Base-by-base conservation (phyloP, 2,888 invertebrate species). In the Amiota mariae region DNA sequence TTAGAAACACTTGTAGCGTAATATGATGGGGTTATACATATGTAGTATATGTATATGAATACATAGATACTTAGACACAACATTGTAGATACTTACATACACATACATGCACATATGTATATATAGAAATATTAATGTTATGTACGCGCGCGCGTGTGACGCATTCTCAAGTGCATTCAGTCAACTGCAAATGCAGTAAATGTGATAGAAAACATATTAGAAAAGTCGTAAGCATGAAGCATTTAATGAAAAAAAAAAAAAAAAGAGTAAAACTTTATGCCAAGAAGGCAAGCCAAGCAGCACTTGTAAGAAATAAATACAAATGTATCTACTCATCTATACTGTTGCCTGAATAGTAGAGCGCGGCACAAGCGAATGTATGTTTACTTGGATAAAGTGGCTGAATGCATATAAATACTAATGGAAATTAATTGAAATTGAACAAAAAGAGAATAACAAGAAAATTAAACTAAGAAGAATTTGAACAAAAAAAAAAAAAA, bases 1-100 rank as follows among this genome's bases (percentile, higher is more conserved):
- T 48, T 48, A 67, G 71, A 36, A 68, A 72, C 66, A 63, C 66
- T 66, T 66, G 66, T 66, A 18, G 66, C 48, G 18, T 6, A 59
- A 59, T 59, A 24, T 59, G 18, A 20, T 59, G 59, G 59, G 59
- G 15, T 59, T 59, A n/a, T 18, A n/a, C n/a, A n/a, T n/a, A n/a
- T n/a, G n/a, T n/a, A 36, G 24, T 36, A 36, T 36, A 36, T 6
- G 6, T 59, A 24, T 15, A 20, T 24, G 24, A 6, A 36, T 36
- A 6, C 6, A 36, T 36, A 36, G 36, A 36, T 36, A 36, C 8
- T 4, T 24, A 24, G 24, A 24, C 24, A 24, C 24, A 57, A 57
- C 11, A 20, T 57, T 57, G 57, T 15, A 20, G 57, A 18, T 57
- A 57, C 57, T 18, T 20, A 57, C 18, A 57, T 15, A 57, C 57